These are phyloP conservation scores for Coregonus sp. DNA, from an alignment of 2,797 vertebrate species.

Conservation along the genomic window DNA sequence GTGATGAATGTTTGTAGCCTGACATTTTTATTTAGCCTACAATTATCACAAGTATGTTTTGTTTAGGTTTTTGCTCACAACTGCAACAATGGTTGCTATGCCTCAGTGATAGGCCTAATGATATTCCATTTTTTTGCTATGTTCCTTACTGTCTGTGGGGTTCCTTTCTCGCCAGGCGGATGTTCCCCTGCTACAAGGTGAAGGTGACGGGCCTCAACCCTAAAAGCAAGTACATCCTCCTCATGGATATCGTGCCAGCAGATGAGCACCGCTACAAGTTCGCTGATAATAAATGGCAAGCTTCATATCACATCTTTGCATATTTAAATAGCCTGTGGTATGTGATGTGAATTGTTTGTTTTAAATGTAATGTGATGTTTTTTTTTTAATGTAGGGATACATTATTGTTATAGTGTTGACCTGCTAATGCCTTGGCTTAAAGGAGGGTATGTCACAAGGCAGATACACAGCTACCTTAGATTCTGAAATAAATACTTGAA, in stretches of 20 bases:
- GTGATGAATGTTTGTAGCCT: no score
- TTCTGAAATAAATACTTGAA: no score
- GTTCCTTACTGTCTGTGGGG: neutral
- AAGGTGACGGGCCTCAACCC: constrained; percentile 96
- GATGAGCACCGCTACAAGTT: constrained; percentile 98
- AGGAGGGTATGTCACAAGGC: no score
- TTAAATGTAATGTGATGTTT: no score
- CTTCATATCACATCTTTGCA: neutral
- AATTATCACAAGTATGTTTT: no score
- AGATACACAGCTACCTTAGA: no score
- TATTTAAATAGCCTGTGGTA: neutral
- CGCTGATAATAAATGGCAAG: constrained; percentile 97
- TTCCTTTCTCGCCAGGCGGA: constrained; percentile 75
- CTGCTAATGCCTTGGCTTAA: no score
- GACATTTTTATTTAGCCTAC: neutral
- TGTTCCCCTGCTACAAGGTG: constrained; percentile 98
- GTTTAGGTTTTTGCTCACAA: neutral
- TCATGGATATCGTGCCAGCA: constrained; percentile 92
- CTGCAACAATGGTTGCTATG: neutral
- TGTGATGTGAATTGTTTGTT: neutral
- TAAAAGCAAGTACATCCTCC: constrained; percentile 96
- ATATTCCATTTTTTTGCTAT: neutral
- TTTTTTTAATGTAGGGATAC: no score
- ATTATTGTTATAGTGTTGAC: no score
- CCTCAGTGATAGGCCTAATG: neutral